Evolutionary conservation across 2,797 vertebrate genomes (phyloP).

Genomic region (Gymnothorax reevesii): DNA sequence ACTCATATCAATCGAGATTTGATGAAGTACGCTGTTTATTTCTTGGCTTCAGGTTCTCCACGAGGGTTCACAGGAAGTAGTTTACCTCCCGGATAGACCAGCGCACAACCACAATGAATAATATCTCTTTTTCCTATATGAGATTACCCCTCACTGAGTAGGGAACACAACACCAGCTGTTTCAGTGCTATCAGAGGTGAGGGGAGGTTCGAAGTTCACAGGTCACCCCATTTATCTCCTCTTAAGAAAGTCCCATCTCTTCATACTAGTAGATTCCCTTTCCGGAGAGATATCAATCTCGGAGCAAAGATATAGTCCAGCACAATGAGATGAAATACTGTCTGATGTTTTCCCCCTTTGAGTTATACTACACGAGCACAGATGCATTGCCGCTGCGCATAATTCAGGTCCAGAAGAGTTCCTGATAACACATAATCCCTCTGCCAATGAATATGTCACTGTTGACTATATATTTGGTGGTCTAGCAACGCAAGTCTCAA

Average conservation of each 20-base stretch:
- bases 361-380: constrained; percentile 76
- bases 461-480: constrained; percentile 60
- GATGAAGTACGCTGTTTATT: background rate
- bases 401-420: constrained; percentile 73
- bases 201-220: constrained; percentile 75
- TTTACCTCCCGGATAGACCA: background rate
- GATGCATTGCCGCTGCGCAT: constrained; percentile 75
- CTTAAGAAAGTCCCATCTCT: constrained; percentile 73
- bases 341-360: constrained; percentile 71
- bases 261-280: constrained; percentile 71
- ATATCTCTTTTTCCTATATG: constrained; percentile 24
- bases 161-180: constrained; percentile 70
- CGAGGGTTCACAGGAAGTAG: constrained; percentile 9
- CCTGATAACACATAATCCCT: constrained; percentile 72
- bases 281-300: constrained; percentile 73
- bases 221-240: constrained; percentile 75
- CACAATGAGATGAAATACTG: constrained; percentile 66
- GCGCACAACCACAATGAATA: constrained; percentile 13
- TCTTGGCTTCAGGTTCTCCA: background rate
- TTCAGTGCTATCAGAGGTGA: constrained; percentile 78
- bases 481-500: constrained; percentile 49
- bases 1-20: background rate
- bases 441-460: constrained; percentile 66
- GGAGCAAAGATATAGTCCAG: constrained; percentile 65
- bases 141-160: constrained; percentile 15